Evolutionary conservation across 2,113 vertebrate species (phyloP).

Genomic region (Corapipo altera): DNA sequence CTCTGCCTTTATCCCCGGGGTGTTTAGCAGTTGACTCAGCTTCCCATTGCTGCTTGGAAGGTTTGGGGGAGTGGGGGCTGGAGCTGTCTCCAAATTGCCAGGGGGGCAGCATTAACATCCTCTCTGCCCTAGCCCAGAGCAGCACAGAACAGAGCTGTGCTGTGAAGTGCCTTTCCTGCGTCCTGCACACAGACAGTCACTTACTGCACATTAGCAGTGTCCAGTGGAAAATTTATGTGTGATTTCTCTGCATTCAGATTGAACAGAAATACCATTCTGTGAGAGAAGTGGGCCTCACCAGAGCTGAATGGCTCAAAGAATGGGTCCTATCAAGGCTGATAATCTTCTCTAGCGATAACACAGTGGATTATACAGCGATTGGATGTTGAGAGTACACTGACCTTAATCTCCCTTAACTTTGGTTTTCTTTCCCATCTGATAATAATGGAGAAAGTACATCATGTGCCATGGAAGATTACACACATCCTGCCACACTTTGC

Average conservation of each 20-base stretch:
- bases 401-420: slow-evolving; percentile 64
- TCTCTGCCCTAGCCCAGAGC: background rate
- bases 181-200: background rate
- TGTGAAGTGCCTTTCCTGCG: accelerated
- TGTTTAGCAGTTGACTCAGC: accelerated
- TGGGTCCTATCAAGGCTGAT: slow-evolving; percentile 39
- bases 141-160: background rate
- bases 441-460: slow-evolving; percentile 36
- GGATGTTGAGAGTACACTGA: slow-evolving; percentile 11
- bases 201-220: background rate
- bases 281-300: background rate
- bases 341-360: slow-evolving; percentile 16
- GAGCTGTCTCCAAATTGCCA: background rate
- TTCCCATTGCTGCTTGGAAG: background rate
- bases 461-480: slow-evolving; percentile 39
- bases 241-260: background rate
- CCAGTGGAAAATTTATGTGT: background rate
- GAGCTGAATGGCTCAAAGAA: slow-evolving; percentile 40
- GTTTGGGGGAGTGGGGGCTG: too few relatives aligned
- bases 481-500: background rate
- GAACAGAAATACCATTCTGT: background rate
- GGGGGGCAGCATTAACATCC: background rate
- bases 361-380: slow-evolving; percentile 48
- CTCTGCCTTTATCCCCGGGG: accelerated
- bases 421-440: slow-evolving; percentile 48